phyloP scores from a whole-genome alignment of 1,140 invertebrate genomes.

The Dufourea novaeangliae region DNA sequence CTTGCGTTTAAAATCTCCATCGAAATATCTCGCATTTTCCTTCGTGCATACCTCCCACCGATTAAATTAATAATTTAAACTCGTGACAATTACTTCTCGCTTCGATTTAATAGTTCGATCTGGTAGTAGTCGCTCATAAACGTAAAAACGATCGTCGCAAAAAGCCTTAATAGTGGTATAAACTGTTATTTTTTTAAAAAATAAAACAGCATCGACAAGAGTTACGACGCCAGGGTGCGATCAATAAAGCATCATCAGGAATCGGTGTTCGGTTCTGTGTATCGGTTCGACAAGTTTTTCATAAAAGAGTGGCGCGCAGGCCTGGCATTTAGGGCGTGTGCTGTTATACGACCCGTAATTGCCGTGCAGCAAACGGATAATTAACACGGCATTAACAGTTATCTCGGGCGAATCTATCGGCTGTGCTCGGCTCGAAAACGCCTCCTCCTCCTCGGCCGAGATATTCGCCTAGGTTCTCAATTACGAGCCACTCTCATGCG shows the following conservation, averaged over 20 bases:
- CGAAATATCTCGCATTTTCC: too few relatives aligned
- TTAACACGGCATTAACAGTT: conserved; percentile 68
- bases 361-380: conserved; percentile 52
- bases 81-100: neutral
- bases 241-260: conserved; percentile 18
- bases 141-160: neutral
- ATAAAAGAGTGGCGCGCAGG: conserved; percentile 49
- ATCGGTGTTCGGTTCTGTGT: conserved; percentile 26
- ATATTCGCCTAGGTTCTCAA: conserved; percentile 63
- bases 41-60: too few relatives aligned
- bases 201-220: neutral
- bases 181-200: neutral
- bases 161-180: neutral
- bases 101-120: neutral
- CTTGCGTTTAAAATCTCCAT: too few relatives aligned
- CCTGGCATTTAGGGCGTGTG: conserved; percentile 49
- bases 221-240: neutral
- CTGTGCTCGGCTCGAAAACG: conserved; percentile 16
- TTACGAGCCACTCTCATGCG: conserved; percentile 60
- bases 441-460: conserved; percentile 21
- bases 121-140: neutral
- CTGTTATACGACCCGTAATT: conserved; percentile 48
- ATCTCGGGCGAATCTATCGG: conserved; percentile 61
- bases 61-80: too few relatives aligned
- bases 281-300: conserved; percentile 41